Base-by-base conservation (phyloP, 2,888 invertebrate genomes). In the Phyto melanocephala region DNA sequence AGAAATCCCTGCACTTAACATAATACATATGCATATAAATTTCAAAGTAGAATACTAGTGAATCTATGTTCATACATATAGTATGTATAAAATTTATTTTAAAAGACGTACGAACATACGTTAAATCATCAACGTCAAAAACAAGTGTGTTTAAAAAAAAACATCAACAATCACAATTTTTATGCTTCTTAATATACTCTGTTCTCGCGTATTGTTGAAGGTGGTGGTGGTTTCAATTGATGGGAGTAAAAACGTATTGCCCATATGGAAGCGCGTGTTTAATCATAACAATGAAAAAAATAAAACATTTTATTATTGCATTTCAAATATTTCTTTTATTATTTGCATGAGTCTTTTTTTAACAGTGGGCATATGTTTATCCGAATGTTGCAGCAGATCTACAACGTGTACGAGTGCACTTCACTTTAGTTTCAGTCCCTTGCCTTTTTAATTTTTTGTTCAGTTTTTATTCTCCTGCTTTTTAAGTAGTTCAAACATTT, bases 221-320 rank as follows among this genome's bases (percentile, higher is more conserved):
- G 20, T 56, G 67, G 71, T 80, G 76, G 76, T 63, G 45, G 63
- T 37, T 45, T 60, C 33, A 67, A 71, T 47, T 74, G 78, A 58
- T 79, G 68, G 52, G 67, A 67, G 82, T 65, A 33, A 62, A 42
- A 37, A 65, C 67, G 54, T 54, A 79, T 45, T 60, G 28, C 75
- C 71, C 71, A 79, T 79, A 82, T 82, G 75, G 60, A 42, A 75
- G 71, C 75, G 75, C 76, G 70, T 82, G 79, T 76, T 79, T 67
- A 75, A 50, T 72, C 75, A 79, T 58, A 58, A 68, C 22, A 72
- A 56, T 33, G 15, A 67, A 60, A 52, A 33, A 60, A 65, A 52
- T 54, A 50, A 50, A 60, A 71, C 70, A 60, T 72, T 28, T 58
- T 58, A 24, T 47, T 45, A 74, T 56, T 75, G 58, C 62, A 81